Evolutionary conservation across 2,888 invertebrate genomes (phyloP).

Genomic region (Stenodera caucasica): DNA sequence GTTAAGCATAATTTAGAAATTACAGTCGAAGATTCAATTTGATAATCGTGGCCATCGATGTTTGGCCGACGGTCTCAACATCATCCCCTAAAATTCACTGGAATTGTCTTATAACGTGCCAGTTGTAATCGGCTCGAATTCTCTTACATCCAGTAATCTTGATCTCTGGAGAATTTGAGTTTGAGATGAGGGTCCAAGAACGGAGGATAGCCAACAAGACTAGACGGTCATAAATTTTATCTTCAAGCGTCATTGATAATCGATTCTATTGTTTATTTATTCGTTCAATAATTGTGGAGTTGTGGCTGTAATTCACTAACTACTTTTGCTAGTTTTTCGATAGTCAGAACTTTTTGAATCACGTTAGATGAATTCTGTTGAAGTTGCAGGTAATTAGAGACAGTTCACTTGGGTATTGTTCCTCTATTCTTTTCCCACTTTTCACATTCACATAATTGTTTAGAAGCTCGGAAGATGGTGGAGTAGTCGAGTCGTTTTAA

Average conservation of each 20-base stretch:
- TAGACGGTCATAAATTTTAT: slow-evolving; percentile 22
- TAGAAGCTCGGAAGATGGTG: no score
- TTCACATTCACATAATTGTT: no score
- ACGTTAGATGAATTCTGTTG: not conserved
- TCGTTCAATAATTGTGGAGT: no score
- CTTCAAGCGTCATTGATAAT: slow-evolving; percentile 17
- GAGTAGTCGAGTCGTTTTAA: not conserved
- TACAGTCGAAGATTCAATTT: no score
- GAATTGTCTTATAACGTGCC: slow-evolving; percentile 17
- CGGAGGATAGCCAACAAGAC: slow-evolving; percentile 19
- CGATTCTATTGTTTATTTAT: no score
- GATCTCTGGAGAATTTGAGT: slow-evolving; percentile 21
- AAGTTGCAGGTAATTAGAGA: no score
- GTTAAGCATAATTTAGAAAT: not conserved
- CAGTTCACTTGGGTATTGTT: no score
- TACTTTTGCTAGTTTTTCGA: not conserved
- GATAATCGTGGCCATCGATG: no score
- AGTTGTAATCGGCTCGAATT: slow-evolving; percentile 10
- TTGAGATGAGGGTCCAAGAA: slow-evolving; percentile 20
- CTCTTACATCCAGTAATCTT: slow-evolving; percentile 14
- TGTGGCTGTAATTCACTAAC: not conserved
- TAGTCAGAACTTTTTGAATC: not conserved
- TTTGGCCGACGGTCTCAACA: not conserved
- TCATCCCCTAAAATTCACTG: not conserved
- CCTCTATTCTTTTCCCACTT: no score